Percentiles rank a stretch among this genome's conserved stretches.
These are phyloP conservation scores for Tapirus indicus DNA, from an alignment of 2,797 vertebrate genomes.

Conservation along the genomic window DNA sequence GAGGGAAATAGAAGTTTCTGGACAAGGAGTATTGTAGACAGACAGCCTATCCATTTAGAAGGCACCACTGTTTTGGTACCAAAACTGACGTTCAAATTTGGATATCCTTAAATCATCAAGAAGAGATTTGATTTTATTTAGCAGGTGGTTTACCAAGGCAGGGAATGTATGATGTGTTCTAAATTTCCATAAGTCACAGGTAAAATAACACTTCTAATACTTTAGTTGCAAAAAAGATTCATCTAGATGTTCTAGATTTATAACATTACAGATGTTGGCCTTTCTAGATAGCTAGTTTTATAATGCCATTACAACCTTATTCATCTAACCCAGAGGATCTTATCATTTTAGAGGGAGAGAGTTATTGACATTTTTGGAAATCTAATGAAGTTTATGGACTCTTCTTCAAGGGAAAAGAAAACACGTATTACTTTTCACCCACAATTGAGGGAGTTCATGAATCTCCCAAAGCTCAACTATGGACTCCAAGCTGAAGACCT, in stretches of 20 bases:
- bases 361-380: slow-evolving; percentile 20
- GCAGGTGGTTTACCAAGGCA: slow-evolving; percentile 51
- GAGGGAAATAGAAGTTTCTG: not conserved
- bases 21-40: not conserved
- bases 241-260: slow-evolving; percentile 51
- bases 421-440: not conserved
- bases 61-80: not conserved
- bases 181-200: slow-evolving; percentile 53
- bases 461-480: not conserved
- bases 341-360: not conserved
- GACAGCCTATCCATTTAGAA: not conserved
- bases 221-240: slow-evolving; percentile 34
- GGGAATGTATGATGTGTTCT: slow-evolving; percentile 27
- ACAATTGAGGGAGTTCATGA: slow-evolving; percentile 17
- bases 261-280: slow-evolving; percentile 43
- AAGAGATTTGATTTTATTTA: slow-evolving; percentile 55
- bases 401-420: slow-evolving; percentile 47
- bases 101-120: slow-evolving; percentile 1
- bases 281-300: slow-evolving; percentile 66
- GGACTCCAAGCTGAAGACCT: slow-evolving; percentile 1
- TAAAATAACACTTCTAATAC: slow-evolving; percentile 63
- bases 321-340: slow-evolving; percentile 23
- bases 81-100: not conserved
- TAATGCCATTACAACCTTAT: slow-evolving; percentile 46
- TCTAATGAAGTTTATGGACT: not conserved